Evolutionary conservation across 2,113 vertebrate species (phyloP).

Genomic region (Cochlearius cochlearius): DNA sequence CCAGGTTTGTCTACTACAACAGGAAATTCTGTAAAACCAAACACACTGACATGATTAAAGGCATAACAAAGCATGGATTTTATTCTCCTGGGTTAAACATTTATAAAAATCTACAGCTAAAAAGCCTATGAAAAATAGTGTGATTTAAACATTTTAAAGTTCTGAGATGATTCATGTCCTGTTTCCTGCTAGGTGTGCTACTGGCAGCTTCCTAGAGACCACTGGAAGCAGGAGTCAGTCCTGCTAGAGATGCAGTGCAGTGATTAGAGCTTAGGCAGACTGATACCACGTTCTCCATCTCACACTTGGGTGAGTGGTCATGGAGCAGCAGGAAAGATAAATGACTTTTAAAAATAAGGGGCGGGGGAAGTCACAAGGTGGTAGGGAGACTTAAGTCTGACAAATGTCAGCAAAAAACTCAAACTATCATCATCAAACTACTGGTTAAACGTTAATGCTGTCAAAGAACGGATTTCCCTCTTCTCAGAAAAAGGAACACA

Average conservation of each 20-base stretch:
- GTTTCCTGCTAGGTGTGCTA: background rate
- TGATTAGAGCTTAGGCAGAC: background rate
- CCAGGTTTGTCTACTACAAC: background rate
- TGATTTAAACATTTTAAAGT: background rate
- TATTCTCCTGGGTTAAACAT: background rate
- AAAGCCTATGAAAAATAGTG: background rate
- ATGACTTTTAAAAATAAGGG: background rate
- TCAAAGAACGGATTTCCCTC: background rate
- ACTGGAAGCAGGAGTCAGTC: background rate
- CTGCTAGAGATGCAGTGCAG: background rate
- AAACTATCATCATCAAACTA: background rate
- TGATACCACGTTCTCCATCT: background rate
- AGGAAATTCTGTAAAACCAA: conserved; percentile 3
- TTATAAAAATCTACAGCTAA: background rate
- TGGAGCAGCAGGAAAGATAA: background rate
- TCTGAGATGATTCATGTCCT: background rate
- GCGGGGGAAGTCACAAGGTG: background rate
- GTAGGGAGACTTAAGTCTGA: background rate
- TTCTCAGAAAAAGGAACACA: background rate
- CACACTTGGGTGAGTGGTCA: background rate
- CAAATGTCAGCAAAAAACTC: background rate
- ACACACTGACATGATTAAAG: background rate
- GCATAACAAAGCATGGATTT: background rate
- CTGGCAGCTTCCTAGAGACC: background rate
- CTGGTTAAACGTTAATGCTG: background rate